These are phyloP conservation scores for Epirrita christyi DNA, from an alignment of 2,888 invertebrate species.

Conservation along the genomic window DNA sequence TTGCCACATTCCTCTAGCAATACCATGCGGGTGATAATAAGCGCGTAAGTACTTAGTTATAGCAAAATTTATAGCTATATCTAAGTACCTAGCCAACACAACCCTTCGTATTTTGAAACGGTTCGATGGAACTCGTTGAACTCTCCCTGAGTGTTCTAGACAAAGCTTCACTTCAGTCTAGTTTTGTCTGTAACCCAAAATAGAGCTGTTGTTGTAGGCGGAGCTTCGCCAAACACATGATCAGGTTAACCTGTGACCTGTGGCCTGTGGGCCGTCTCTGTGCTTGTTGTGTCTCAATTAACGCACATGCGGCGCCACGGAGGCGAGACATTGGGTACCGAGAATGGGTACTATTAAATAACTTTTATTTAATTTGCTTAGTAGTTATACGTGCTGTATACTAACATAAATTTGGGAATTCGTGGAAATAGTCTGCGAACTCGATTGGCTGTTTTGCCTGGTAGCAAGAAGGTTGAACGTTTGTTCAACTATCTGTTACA, in stretches of 20 bases:
- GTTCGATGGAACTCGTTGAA: too few relatives aligned
- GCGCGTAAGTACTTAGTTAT: too few relatives aligned
- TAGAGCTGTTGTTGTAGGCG: neutral
- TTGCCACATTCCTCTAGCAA: too few relatives aligned
- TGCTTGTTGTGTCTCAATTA: constrained; percentile 12
- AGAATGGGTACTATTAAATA: neutral
- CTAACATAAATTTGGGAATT: neutral
- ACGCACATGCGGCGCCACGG: constrained; percentile 11
- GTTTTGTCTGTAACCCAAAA: neutral
- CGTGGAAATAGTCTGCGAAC: neutral
- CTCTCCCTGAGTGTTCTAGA: neutral
- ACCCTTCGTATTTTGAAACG: too few relatives aligned
- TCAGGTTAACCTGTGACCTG: constrained; percentile 6
- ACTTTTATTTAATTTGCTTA: neutral
- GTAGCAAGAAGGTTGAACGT: too few relatives aligned
- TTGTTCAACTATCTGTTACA: too few relatives aligned
- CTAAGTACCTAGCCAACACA: too few relatives aligned
- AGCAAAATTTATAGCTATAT: too few relatives aligned
- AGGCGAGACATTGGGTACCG: constrained; percentile 19
- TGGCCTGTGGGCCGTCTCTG: neutral
- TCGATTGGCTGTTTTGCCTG: too few relatives aligned
- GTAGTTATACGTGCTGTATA: neutral
- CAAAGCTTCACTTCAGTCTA: too few relatives aligned
- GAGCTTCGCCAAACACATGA: constrained; percentile 2
- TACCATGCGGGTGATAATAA: too few relatives aligned